Evolutionary conservation across 1,140 invertebrate genomes (phyloP), one percentile per base, ranked within the genome.

Genomic region (Anagrus nilaparvatae): DNA sequence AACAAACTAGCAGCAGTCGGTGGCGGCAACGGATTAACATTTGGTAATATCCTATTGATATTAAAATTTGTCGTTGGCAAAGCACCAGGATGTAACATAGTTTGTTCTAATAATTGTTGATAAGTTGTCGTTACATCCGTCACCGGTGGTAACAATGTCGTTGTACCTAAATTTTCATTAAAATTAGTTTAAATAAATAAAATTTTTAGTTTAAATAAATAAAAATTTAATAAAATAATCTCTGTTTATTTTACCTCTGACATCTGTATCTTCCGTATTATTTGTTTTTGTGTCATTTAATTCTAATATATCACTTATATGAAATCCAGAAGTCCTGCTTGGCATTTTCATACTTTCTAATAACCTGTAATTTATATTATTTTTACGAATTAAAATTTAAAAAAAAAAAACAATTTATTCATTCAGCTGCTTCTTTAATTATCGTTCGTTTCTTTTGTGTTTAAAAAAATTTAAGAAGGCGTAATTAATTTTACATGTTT

Each of bases 261-360:
- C 56, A 7, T 61, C 59, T 0, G 51, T 42, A 23, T 59, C 64
- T 16, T 59, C 60, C 17, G 52, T 49, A 5, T 53, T 54, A n/a
- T n/a, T n/a, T 17, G 65, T 59, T 30, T 69, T 67, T 0, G 56
- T 47, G 13, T 69, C 74, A 44, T 77, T 75, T 42, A 83, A 58
- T 18, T 82, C 80, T 30, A 84, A 60, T 49, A 84, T 84, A 54
- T 84, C 82, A 37, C 78, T 80, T 51, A 84, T 84, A 54, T 83
- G 79, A 52, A 84, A 84, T 24, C 81, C 78, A 1, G 76, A 76
- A 0, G 74, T 70, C 27, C 80, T 55, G 10, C 63, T 56, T 49
- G 67, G 69, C 58, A 72, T 70, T 55, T 73, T 74, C 53, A 72
- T 72, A 35, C 65, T 71, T 44, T 72, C 69, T 30, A 74, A 51